Evolutionary conservation across 2,888 invertebrate genomes (phyloP).

Genomic region (Cheilosia grossa): DNA sequence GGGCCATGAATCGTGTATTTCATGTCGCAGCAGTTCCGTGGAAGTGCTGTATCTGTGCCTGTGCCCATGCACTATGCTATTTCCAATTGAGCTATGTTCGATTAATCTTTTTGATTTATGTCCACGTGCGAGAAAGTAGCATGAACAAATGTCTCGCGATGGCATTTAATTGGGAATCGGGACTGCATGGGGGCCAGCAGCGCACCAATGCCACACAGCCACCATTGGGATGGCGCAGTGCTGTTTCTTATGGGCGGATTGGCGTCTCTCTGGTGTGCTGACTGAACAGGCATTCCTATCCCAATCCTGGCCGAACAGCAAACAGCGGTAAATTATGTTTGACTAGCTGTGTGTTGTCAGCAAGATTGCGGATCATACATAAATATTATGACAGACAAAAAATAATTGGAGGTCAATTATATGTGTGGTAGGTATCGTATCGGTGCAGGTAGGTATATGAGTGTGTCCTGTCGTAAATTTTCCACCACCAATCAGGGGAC

Average conservation of each 20-base stretch:
- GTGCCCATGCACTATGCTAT: slow-evolving; percentile 67
- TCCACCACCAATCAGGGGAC: slow-evolving; percentile 24
- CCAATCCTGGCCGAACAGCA: slow-evolving; percentile 63
- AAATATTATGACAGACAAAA: slow-evolving; percentile 74
- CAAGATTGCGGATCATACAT: slow-evolving; percentile 73
- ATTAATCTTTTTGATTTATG: slow-evolving; percentile 83
- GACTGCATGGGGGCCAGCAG: slow-evolving; percentile 65
- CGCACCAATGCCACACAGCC: neutral
- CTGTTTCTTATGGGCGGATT: slow-evolving; percentile 6
- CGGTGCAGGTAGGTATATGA: slow-evolving; percentile 13
- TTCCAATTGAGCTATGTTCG: slow-evolving; percentile 83
- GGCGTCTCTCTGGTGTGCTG: neutral
- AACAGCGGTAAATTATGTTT: slow-evolving; percentile 74
- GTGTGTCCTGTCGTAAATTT: slow-evolving; percentile 58
- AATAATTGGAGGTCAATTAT: slow-evolving; percentile 75
- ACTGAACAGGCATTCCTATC: slow-evolving; percentile 47
- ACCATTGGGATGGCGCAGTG: slow-evolving; percentile 38
- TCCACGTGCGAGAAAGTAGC: slow-evolving; percentile 80
- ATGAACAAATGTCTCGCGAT: slow-evolving; percentile 81
- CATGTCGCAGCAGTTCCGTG: slow-evolving; percentile 67
- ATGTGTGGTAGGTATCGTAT: neutral
- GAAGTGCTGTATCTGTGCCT: slow-evolving; percentile 36
- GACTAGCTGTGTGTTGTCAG: slow-evolving; percentile 74
- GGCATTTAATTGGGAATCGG: slow-evolving; percentile 77
- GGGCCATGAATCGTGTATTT: slow-evolving; percentile 74